These are phyloP conservation scores for Delphinus delphis DNA, from an alignment of 2,113 vertebrate species.

Conservation along the genomic window DNA sequence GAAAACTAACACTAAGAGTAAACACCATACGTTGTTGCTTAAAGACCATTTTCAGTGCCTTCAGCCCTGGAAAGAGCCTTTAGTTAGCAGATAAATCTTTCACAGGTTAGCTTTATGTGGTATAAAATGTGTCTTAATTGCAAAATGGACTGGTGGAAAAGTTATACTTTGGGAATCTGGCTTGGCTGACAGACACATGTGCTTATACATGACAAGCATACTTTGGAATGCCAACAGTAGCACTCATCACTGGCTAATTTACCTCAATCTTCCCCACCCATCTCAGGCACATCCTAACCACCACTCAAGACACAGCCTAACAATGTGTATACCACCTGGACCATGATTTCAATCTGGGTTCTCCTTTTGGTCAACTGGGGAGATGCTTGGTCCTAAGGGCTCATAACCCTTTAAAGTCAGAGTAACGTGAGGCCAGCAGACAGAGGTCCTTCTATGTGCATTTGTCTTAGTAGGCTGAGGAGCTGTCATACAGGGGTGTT, in stretches of 20 bases:
- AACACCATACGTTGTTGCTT: not conserved
- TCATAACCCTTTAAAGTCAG: not conserved
- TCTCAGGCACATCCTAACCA: not conserved
- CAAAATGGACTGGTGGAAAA: not conserved
- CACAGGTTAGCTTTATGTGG: constrained; percentile 15
- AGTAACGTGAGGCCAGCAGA: not conserved
- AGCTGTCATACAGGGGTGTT: constrained; percentile 54
- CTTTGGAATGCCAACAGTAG: constrained; percentile 29
- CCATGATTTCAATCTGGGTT: constrained; percentile 1
- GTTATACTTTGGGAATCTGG: not conserved
- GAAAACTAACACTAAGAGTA: not conserved
- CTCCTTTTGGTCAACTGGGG: constrained; percentile 3
- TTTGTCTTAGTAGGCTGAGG: constrained; percentile 70
- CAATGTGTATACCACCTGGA: not conserved
- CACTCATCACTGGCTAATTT: not conserved
- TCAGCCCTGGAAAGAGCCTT: not conserved
- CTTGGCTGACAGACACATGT: not conserved
- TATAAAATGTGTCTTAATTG: constrained; percentile 25
- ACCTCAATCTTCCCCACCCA: not conserved
- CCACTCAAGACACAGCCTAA: not conserved
- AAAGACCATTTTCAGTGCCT: constrained; percentile 19
- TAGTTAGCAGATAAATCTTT: constrained; percentile 19
- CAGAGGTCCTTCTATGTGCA: not conserved
- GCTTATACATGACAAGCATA: not conserved
- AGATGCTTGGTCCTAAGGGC: not conserved